phyloP scores from a whole-genome alignment of 2,113 vertebrate genomes.

The Mirounga angustirostris region DNA sequence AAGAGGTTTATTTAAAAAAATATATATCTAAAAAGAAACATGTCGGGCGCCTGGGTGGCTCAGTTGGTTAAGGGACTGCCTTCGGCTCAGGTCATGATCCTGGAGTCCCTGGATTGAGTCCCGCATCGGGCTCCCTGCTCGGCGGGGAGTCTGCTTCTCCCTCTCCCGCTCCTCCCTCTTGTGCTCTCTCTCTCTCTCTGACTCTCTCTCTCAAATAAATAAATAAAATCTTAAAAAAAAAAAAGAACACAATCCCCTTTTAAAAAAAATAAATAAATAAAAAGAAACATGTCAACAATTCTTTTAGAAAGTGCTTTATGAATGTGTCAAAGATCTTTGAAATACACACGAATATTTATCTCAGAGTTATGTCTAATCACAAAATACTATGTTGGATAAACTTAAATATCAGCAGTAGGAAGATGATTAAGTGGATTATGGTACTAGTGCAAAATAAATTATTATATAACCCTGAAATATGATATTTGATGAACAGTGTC shows the following conservation, averaged over 20 bases:
- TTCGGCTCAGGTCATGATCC: too few species aligned
- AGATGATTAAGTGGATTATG: neutral
- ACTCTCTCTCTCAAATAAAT: too few species aligned
- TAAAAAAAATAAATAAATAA: too few species aligned
- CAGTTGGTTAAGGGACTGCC: too few species aligned
- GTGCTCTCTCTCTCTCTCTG: too few species aligned
- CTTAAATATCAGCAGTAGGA: slow-evolving; percentile 26
- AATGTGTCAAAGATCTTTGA: neutral
- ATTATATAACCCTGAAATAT: neutral
- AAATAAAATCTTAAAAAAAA: too few species aligned
- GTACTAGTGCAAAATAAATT: slow-evolving; percentile 42
- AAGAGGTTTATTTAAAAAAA: slow-evolving; percentile 17
- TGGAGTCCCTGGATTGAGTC: too few species aligned
- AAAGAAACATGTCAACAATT: neutral
- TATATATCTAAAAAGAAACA: neutral
- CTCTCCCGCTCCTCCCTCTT: too few species aligned
- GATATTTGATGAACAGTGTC: neutral
- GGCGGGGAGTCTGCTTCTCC: too few species aligned
- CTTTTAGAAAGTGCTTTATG: slow-evolving; percentile 44
- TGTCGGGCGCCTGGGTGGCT: neutral
- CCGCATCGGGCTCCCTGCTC: too few species aligned
- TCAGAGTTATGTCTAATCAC: slow-evolving; percentile 37
- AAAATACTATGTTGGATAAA: neutral
- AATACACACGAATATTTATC: neutral
- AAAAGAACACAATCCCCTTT: too few species aligned